Evolutionary conservation across 2,888 invertebrate species (phyloP).

Genomic region (Acronicta psi): DNA sequence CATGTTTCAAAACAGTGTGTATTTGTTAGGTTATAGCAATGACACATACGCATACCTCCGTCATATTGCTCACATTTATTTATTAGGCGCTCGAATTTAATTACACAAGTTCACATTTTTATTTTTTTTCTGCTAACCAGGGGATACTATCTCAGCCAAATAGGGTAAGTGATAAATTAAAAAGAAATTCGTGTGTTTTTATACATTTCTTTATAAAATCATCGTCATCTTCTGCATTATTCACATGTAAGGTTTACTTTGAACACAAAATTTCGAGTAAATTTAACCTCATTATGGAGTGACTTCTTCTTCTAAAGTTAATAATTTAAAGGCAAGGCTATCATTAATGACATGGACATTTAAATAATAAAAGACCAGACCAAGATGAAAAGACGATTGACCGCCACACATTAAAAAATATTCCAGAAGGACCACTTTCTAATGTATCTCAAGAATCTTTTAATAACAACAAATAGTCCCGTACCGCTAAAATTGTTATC

Average conservation of each 20-base stretch:
- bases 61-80: constrained; percentile 1
- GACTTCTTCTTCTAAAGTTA: not conserved
- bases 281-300: not conserved
- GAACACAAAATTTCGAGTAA: not conserved
- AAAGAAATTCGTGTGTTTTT: constrained; percentile 24
- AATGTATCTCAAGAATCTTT: too few relatives aligned
- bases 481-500: too few relatives aligned
- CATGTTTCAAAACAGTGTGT: too few relatives aligned
- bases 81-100: not conserved
- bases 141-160: constrained; percentile 69
- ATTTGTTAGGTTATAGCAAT: too few relatives aligned
- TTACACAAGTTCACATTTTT: constrained; percentile 12
- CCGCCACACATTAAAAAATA: not conserved
- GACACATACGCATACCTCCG: not conserved
- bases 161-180: constrained; percentile 66
- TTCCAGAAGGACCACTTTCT: constrained; percentile 7
- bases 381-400: not conserved
- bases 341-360: too few relatives aligned
- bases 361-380: not conserved
- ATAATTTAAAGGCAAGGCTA: too few relatives aligned
- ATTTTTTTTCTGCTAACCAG: constrained; percentile 67
- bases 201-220: not conserved
- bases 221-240: constrained; percentile 7
- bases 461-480: too few relatives aligned
- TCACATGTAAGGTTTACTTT: not conserved